Evolutionary conservation across 2,797 vertebrate species (phyloP).

Genomic region (Potorous gilbertii): DNA sequence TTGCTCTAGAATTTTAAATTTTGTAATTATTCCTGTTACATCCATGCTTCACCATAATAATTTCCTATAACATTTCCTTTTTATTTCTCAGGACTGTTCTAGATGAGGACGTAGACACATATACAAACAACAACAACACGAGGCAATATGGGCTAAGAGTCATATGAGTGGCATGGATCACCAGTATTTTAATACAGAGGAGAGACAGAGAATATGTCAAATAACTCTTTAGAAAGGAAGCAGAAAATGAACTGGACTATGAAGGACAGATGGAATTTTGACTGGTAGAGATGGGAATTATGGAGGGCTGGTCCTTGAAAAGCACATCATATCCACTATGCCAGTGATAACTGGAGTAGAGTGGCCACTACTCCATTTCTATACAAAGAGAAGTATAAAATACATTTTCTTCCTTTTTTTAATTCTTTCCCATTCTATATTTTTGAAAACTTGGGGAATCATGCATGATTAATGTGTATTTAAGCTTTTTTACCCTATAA

Average conservation of each 20-base stretch:
- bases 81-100: not conserved
- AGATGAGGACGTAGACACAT: not conserved
- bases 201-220: not conserved
- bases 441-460: not conserved
- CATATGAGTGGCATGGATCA: not conserved
- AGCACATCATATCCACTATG: not conserved
- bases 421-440: not conserved
- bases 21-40: not conserved
- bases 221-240: not conserved
- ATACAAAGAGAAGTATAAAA: not conserved
- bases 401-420: not conserved
- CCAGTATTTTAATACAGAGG: not conserved
- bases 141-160: not conserved
- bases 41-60: not conserved
- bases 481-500: not conserved
- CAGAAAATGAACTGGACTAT: not conserved
- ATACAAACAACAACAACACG: not conserved
- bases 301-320: not conserved
- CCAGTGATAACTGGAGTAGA: not conserved
- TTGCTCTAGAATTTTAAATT: not conserved
- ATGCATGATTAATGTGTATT: not conserved
- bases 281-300: not conserved
- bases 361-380: not conserved
- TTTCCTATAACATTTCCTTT: not conserved
- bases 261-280: not conserved